These are phyloP conservation scores for Pseudorhombus dupliciocellatus DNA, from an alignment of 2,113 vertebrate genomes.

Conservation along the genomic window DNA sequence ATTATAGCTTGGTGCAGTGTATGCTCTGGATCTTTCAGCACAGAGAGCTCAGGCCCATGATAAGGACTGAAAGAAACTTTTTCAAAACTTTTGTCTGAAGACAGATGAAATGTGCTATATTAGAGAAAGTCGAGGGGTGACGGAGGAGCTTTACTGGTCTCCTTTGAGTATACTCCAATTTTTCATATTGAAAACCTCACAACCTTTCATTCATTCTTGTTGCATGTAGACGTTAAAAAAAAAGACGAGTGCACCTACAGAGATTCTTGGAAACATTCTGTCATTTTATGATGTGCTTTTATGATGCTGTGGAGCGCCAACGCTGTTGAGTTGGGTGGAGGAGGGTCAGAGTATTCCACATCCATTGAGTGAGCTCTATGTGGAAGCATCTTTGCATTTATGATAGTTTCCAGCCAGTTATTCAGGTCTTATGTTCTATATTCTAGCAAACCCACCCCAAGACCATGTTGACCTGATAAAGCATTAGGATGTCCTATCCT, in stretches of 20 bases:
- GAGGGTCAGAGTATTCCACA: neutral
- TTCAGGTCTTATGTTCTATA: neutral
- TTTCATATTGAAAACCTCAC: neutral
- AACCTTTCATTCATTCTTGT: neutral
- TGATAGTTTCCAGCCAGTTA: neutral
- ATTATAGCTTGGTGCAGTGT: conserved; percentile 55
- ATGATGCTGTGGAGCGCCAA: neutral
- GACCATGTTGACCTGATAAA: too few relatives aligned
- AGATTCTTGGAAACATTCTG: neutral
- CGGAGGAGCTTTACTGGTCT: neutral
- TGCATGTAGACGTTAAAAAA: neutral
- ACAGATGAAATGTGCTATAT: neutral
- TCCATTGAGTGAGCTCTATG: neutral
- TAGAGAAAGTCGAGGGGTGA: neutral
- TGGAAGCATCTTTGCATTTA: neutral
- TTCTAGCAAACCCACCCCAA: neutral
- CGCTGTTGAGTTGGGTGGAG: neutral
- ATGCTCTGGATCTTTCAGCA: conserved; percentile 38
- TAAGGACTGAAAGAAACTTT: conserved; percentile 13
- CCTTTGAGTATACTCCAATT: neutral
- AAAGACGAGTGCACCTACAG: neutral
- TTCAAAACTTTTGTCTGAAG: conserved; percentile 5
- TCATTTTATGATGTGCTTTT: neutral
- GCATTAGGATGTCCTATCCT: too few relatives aligned
- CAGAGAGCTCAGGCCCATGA: conserved; percentile 18